phyloP scores from a whole-genome alignment of 23 tunicate genomes.

The Clavelina lepadiformis region DNA sequence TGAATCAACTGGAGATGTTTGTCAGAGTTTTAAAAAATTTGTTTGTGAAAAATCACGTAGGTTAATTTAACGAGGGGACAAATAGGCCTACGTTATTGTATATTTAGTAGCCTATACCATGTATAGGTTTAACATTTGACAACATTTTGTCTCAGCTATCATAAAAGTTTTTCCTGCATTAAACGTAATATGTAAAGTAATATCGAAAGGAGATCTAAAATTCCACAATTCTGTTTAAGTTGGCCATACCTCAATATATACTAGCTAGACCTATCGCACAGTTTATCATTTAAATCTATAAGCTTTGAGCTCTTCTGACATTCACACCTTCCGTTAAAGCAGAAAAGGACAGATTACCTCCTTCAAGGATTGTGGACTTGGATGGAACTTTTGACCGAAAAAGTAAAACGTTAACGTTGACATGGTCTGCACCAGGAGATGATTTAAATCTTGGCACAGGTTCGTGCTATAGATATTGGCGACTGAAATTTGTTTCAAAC shows the following conservation, averaged over 20 bases:
- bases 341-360: conserved; percentile 52
- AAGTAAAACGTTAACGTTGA: conserved; percentile 19
- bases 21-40: conserved; percentile 22
- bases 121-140: no score
- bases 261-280: no score
- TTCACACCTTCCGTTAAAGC: no score
- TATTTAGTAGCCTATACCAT: not conserved
- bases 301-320: no score
- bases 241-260: no score
- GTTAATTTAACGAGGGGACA: not conserved
- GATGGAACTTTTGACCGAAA: conserved; percentile 8
- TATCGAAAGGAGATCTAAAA: no score
- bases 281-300: no score
- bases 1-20: conserved; percentile 58
- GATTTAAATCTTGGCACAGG: conserved; percentile 59
- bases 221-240: no score
- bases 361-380: conserved; percentile 66
- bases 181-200: no score
- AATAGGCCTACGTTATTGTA: not conserved
- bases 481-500: not conserved
- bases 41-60: conserved; percentile 67
- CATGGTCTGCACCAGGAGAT: conserved; percentile 87
- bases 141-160: no score
- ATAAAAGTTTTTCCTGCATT: no score
- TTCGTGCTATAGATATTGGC: not conserved